Conservation (phyloP, 2,113 vertebrate species). For the Peromyscus polionotus region DNA sequence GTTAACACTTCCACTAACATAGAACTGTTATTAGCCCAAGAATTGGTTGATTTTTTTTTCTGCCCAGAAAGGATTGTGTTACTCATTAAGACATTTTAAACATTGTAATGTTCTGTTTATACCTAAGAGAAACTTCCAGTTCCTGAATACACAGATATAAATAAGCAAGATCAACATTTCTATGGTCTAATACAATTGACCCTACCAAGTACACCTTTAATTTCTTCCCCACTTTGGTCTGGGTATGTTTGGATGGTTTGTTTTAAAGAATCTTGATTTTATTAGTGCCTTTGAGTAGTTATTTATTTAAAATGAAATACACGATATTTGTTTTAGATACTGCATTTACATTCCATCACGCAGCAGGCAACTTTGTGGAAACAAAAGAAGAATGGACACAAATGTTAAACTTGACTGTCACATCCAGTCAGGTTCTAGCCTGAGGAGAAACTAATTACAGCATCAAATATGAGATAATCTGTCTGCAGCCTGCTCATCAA, state of each 20-base stretch:
- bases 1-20: slow-evolving; percentile 12
- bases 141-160: slow-evolving; percentile 42
- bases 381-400: background rate
- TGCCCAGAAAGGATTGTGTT: background rate
- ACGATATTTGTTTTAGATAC: slow-evolving; percentile 47
- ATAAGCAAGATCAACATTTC: slow-evolving; percentile 53
- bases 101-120: slow-evolving; percentile 22
- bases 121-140: slow-evolving; percentile 48
- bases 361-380: slow-evolving; percentile 46
- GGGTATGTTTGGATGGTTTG: slow-evolving; percentile 45
- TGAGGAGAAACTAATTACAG: background rate
- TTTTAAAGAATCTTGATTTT: slow-evolving; percentile 70
- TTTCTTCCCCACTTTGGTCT: slow-evolving; percentile 16
- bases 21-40: slow-evolving; percentile 30
- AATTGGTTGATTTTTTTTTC: slow-evolving; percentile 2
- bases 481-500: background rate
- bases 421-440: slow-evolving; percentile 4
- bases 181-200: slow-evolving; percentile 12
- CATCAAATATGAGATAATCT: background rate
- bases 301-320: slow-evolving; percentile 60
- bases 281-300: slow-evolving; percentile 51
- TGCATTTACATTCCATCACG: slow-evolving; percentile 8
- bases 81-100: slow-evolving; percentile 65
- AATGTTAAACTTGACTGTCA: slow-evolving; percentile 37
- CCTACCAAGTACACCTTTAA: slow-evolving; percentile 40